These are phyloP conservation scores for Thoracochromis brauschi DNA, from an alignment of 2,113 vertebrate species.

Conservation along the genomic window DNA sequence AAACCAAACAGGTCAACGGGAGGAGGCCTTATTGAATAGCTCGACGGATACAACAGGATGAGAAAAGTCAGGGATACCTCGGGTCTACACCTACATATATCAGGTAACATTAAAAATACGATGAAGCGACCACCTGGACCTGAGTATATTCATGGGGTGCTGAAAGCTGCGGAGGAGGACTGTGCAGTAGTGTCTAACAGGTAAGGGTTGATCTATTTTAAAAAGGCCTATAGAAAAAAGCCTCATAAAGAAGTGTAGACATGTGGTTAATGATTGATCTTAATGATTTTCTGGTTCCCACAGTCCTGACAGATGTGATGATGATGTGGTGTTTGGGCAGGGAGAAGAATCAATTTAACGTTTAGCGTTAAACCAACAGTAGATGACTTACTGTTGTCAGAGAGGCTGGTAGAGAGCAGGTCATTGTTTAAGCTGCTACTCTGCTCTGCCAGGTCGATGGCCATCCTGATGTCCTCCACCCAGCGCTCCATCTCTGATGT, in stretches of 20 bases:
- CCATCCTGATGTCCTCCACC: conserved; percentile 94
- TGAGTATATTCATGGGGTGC: not conserved
- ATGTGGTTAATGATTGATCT: not conserved
- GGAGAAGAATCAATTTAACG: not conserved
- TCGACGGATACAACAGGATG: not conserved
- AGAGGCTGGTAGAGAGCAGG: conserved; percentile 76
- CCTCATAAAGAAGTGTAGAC: not conserved
- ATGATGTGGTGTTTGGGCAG: not conserved
- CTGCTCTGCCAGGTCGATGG: conserved; percentile 86
- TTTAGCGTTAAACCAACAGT: not conserved
- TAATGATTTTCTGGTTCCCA: not conserved
- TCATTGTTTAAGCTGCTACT: conserved; percentile 72
- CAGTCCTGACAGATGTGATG: not conserved
- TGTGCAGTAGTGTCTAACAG: not conserved
- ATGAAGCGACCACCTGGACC: not conserved
- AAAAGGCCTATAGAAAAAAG: not conserved
- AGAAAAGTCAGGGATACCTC: not conserved
- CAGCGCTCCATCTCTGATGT: conserved; percentile 89
- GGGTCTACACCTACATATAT: not conserved
- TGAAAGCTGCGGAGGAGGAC: not conserved
- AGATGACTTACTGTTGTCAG: conserved; percentile 72
- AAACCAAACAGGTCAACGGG: not conserved
- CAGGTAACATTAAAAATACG: conserved; percentile 5
- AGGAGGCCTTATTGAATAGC: not conserved
- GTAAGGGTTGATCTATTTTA: not conserved